Base-by-base conservation (phyloP, 30 jellyfish, hydroid and myxozoan species). In the Mastigias papua region DNA sequence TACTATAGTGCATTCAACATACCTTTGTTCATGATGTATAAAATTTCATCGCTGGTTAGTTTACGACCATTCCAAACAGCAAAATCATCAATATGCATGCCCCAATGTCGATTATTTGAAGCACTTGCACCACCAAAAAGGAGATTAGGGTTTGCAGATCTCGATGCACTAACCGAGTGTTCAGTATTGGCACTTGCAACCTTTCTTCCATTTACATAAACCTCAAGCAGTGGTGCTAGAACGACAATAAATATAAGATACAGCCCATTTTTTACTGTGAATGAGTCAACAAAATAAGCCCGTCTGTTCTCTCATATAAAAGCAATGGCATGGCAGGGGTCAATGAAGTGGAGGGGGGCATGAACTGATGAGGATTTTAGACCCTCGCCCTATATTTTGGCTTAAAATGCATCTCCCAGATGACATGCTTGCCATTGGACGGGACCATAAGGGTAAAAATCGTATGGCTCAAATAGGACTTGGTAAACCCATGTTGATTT, bases 31-130 rank as follows among this genome's bases (percentile, higher is more conserved):
- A 72, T 72, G 1, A 72, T 25, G 69, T 72, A 46, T 33, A 34
- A 4, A 35, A 72, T 49, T n/a, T 72, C 83, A 32, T 33, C 37
- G 34, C 48, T 33, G 4, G 68, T 72, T 35, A 72, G 69, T 21
- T 11, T 15, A 19, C 49, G 66, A 27, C 37, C 37, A 33, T 58
- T 26, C 79, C 78, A 78, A 33, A 49, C 10, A 21, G 89, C 79
- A 60, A 72, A 72, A 31, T 72, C 83, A 48, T 72, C 83, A 35
- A 72, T 72, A 35, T 72, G 83, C 68, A 72, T 72, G 34, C 35
- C 42, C 83, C 83, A 72, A 28, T 72, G 42, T 6, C 22, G 46
- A 34, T 37, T 35, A 20, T 7, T 15, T 15, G 54, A 42, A 4
- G 54, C 7, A 15, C 54, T 15, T 42, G 54, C 72, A 5, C 33